Evolutionary conservation across 2,888 invertebrate species (phyloP), one percentile per base, ranked within the genome.

Genomic region (Antitype chi): DNA sequence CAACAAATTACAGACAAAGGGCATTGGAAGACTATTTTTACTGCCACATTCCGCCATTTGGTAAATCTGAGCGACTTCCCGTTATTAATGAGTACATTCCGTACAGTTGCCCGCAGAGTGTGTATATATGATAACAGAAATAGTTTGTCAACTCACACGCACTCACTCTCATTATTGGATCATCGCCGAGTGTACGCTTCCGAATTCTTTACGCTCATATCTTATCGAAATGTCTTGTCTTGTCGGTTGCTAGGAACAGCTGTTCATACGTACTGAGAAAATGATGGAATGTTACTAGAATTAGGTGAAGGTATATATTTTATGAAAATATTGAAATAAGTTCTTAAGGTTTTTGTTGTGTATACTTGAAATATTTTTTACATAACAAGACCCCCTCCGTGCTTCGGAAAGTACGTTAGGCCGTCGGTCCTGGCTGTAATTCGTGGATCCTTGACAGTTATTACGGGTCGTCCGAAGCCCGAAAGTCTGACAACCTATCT

Each of bases 91-190:
- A 68, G 43, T 57, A 53, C 57, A 13, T 55, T 55, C 8, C 57
- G 43, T 78, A 59, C 67, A 68, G n/a, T 47, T 60, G 49, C 62
- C 53, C 53, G 20, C 9, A 43, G 13, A 49, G 32, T 70, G 63
- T 43, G 82, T 72, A 28, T n/a, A 72, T n/a, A 63, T 76, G 78
- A 87, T 85, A 78, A 82, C 76, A 78, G 52, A 85, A 85, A 85
- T 87, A 86, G 79, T 74, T 66, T 38, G 52, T 75, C 76, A 73
- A 69, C 49, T 70, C 67, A 57, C 67, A 57, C 43, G 6, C 71
- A 71, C 60, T 23, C 60, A 32, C 53, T 71, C 73, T 63, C 32
- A 38, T 59, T 25, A 13, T 89, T 85, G 85, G 87, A 85, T 60
- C 78, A 68, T 28, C 71, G 88, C 86, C 87, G 83, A 82, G 74